phyloP scores from a whole-genome alignment of 1,140 invertebrate species.

The Drosophila albomicans region DNA sequence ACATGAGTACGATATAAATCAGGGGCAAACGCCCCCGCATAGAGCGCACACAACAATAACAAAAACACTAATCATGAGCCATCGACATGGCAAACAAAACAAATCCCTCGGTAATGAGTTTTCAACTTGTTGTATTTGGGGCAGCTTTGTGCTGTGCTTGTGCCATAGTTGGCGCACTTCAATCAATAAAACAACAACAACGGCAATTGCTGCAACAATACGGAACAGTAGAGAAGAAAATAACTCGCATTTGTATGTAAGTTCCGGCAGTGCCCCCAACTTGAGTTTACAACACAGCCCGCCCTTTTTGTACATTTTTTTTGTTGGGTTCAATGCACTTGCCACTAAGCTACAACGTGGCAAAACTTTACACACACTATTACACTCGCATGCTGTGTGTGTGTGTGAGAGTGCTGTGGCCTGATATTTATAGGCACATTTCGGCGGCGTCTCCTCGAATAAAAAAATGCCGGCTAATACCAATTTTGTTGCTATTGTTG shows the following conservation, averaged over 20 bases:
- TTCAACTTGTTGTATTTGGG: constrained; percentile 77
- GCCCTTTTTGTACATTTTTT: constrained; percentile 36
- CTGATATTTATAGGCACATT: constrained; percentile 69
- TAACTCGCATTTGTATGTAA: constrained; percentile 67
- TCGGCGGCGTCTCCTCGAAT: constrained; percentile 32
- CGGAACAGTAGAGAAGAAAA: constrained; percentile 26
- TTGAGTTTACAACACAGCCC: constrained; percentile 32
- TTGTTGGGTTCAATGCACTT: constrained; percentile 74
- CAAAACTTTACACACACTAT: constrained; percentile 60
- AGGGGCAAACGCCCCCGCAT: constrained; percentile 26
- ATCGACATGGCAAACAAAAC: constrained; percentile 60
- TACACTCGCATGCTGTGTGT: constrained; percentile 3
- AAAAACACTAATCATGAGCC: constrained; percentile 35
- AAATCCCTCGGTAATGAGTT: constrained; percentile 53
- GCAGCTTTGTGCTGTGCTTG: constrained; percentile 61
- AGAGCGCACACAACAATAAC: neutral
- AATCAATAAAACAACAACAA: constrained; percentile 72
- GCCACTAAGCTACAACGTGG: constrained; percentile 61
- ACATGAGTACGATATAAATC: constrained; percentile 37
- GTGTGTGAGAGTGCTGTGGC: constrained; percentile 24
- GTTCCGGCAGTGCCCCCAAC: constrained; percentile 62
- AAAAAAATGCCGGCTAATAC: constrained; percentile 59
- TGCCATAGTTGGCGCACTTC: constrained; percentile 69
- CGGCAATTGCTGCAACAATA: constrained; percentile 57
- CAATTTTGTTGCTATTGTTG: constrained; percentile 37